These are phyloP conservation scores for Tyto alba DNA, from an alignment of 2,113 vertebrate genomes.

Conservation along the genomic window DNA sequence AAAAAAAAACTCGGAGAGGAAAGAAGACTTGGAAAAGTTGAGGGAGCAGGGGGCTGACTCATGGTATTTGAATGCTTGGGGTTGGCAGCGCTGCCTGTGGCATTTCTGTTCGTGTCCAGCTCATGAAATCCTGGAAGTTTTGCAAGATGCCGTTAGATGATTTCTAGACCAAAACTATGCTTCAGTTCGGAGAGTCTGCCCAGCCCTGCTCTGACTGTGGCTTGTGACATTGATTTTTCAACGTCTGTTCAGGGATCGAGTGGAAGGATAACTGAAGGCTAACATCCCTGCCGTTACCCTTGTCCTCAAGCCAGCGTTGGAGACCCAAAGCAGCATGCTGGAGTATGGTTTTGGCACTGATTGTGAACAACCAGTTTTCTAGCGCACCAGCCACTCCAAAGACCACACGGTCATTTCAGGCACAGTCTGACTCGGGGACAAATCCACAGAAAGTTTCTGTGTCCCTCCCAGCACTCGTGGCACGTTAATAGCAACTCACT, in stretches of 20 bases:
- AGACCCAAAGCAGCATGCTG: not conserved
- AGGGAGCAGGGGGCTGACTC: not conserved
- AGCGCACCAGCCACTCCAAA: not conserved
- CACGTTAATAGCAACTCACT: rapidly evolving
- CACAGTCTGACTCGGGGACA: not conserved
- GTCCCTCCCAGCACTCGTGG: not conserved
- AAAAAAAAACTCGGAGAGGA: not conserved
- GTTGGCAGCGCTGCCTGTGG: not conserved
- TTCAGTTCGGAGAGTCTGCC: not conserved
- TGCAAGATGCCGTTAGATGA: not conserved
- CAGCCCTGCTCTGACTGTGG: rapidly evolving
- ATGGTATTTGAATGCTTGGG: not conserved
- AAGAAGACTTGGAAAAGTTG: not conserved
- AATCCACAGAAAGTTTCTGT: not conserved
- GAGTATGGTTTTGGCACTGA: not conserved
- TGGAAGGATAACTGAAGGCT: not conserved
- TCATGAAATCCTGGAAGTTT: slow-evolving; percentile 31
- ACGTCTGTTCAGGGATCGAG: not conserved
- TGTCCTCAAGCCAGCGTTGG: not conserved
- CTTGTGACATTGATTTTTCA: not conserved
- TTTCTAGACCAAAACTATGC: not conserved
- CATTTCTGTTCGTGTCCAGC: not conserved
- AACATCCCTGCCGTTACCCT: not conserved
- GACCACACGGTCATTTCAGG: not conserved
- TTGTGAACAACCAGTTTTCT: not conserved